Evolutionary conservation across 1,140 invertebrate genomes (phyloP).

Genomic region (Schlechtendalia chinensis): DNA sequence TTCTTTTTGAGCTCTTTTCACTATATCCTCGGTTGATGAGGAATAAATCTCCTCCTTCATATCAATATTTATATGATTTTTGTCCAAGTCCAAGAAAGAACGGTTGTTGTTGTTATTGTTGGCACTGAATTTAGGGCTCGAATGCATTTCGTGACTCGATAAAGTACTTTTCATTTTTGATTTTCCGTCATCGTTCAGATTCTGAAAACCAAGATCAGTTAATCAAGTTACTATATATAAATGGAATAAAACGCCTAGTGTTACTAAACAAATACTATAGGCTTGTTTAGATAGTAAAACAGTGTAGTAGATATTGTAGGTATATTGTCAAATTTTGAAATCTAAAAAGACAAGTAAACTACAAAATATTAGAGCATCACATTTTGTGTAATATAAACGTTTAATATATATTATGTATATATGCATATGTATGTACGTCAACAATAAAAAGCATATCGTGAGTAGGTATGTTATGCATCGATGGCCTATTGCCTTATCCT

Average conservation of each 20-base stretch:
- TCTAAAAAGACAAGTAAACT: conserved; percentile 12
- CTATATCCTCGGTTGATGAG: conserved; percentile 74
- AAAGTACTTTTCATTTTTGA: conserved; percentile 41
- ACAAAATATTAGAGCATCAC: conserved; percentile 22
- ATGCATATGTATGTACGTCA: background rate
- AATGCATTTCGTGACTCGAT: conserved; percentile 47
- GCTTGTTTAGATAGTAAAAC: background rate
- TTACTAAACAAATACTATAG: background rate
- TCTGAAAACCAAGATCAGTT: background rate
- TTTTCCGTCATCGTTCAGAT: conserved; percentile 33
- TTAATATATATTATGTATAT: background rate
- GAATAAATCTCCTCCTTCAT: conserved; percentile 67
- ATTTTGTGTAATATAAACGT: background rate
- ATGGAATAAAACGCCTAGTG: background rate
- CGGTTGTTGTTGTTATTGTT: conserved; percentile 59
- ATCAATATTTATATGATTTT: conserved; percentile 57
- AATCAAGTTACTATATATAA: background rate
- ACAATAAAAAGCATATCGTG: conserved; percentile 26
- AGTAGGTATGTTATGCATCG: conserved; percentile 13
- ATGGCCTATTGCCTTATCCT: conserved; percentile 26
- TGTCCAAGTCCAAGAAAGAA: conserved; percentile 57
- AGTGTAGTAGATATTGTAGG: no score
- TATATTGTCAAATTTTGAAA: background rate
- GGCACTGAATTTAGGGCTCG: conserved; percentile 57
- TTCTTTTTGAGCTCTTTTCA: conserved; percentile 66